Evolutionary conservation across 92 coral and sea anemone species (phyloP).

Genomic region (Galaxea fascicularis): DNA sequence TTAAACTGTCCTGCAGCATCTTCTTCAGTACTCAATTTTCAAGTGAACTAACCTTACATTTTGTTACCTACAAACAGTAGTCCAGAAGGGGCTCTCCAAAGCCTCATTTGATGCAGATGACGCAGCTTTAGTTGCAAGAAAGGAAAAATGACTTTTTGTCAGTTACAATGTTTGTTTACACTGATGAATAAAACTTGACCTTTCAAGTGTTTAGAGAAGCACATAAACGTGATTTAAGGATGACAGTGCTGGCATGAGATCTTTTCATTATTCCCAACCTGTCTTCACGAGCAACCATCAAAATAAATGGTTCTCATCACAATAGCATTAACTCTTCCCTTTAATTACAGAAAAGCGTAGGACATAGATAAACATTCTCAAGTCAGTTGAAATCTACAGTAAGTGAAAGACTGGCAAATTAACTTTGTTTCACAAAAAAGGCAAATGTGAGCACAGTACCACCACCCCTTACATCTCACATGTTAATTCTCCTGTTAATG

Average conservation of each 20-base stretch:
- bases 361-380: too few relatives aligned
- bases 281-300: not conserved
- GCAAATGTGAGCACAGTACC: too few relatives aligned
- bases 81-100: conserved; percentile 61
- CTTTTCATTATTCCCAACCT: not conserved
- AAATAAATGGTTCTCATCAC: not conserved
- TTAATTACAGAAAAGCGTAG: too few relatives aligned
- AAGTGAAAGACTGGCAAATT: too few relatives aligned
- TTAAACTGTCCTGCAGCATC: conserved; percentile 10
- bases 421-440: too few relatives aligned
- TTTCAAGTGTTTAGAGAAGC: conserved; percentile 25
- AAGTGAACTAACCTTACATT: not conserved
- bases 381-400: too few relatives aligned
- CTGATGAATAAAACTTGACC: conserved; percentile 44
- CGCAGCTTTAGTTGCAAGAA: conserved; percentile 58
- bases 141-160: conserved; percentile 57
- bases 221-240: not conserved
- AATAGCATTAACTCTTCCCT: too few relatives aligned
- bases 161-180: conserved; percentile 40
- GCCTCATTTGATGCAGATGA: conserved; percentile 37
- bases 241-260: not conserved
- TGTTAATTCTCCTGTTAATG: too few relatives aligned
- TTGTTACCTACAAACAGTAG: conserved; percentile 37
- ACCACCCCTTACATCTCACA: too few relatives aligned
- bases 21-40: not conserved